Evolutionary conservation across 2,113 vertebrate genomes (phyloP).

Genomic region (Corythornis vintsioides): DNA sequence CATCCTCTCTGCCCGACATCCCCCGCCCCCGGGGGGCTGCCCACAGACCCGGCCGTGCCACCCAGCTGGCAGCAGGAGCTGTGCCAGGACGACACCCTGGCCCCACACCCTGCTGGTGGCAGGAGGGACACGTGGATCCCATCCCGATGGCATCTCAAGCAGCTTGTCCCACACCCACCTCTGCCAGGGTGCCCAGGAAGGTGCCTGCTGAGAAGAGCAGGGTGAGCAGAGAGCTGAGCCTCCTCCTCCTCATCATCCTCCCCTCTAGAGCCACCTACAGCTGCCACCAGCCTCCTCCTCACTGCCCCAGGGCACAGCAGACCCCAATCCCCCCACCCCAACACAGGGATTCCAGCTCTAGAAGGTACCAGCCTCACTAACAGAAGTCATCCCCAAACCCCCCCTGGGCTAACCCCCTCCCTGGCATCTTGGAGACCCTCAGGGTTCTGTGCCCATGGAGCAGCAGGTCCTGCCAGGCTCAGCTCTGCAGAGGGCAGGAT

Average conservation of each 20-base stretch:
- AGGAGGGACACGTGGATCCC: neutral
- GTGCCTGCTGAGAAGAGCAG: neutral
- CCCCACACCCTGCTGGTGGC: neutral
- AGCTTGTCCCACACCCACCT: rapidly evolving
- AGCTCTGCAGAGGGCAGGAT: neutral
- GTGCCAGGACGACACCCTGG: neutral
- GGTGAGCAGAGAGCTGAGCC: neutral
- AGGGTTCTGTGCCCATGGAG: neutral
- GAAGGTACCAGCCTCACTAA: neutral
- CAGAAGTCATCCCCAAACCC: neutral
- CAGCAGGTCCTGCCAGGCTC: neutral
- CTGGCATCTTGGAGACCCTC: neutral
- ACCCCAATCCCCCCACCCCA: neutral
- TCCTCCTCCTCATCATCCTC: neutral
- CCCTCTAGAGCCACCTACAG: neutral
- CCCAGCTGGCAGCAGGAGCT: rapidly evolving
- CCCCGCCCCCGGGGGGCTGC: neutral
- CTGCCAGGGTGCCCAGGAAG: rapidly evolving
- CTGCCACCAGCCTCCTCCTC: neutral
- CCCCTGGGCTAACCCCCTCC: too few species aligned
- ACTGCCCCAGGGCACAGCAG: rapidly evolving
- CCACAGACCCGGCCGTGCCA: neutral
- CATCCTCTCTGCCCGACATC: neutral
- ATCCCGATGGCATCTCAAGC: rapidly evolving
- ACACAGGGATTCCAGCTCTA: neutral